Percentiles rank a stretch among this genome's conserved stretches.
Conservation (phyloP, 2,797 vertebrate species). For the Buphagus erythrorhynchus region DNA sequence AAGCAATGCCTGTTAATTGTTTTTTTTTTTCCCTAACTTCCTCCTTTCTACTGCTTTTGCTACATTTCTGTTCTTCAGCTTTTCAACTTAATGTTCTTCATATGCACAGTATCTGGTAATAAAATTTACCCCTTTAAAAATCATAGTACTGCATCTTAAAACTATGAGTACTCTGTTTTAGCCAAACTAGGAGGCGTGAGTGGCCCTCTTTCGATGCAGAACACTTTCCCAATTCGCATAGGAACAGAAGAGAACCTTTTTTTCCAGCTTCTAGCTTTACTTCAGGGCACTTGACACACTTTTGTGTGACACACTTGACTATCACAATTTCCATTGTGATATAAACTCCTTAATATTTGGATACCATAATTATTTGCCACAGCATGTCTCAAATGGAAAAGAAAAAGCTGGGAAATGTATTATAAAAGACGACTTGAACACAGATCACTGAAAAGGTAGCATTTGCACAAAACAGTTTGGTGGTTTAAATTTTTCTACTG, state of each 20-base stretch:
- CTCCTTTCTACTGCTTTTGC: neutral
- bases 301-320: neutral
- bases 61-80: neutral
- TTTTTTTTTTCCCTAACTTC: neutral
- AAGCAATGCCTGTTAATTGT: neutral
- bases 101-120: neutral
- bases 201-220: neutral
- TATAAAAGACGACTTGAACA: neutral
- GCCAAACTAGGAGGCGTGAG: neutral
- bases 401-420: neutral
- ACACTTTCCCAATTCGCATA: neutral
- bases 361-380: neutral
- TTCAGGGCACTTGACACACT: neutral
- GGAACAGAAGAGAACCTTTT: neutral
- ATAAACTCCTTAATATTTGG: neutral
- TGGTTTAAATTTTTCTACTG: neutral
- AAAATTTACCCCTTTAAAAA: neutral
- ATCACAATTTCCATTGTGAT: neutral
- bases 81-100: neutral
- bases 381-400: neutral
- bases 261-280: neutral
- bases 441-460: neutral
- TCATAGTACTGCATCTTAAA: neutral
- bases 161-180: neutral
- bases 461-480: neutral